Evolutionary conservation across 1,140 invertebrate genomes (phyloP), one percentile per base, ranked within the genome.

Genomic region (Octopus bimaculoides): DNA sequence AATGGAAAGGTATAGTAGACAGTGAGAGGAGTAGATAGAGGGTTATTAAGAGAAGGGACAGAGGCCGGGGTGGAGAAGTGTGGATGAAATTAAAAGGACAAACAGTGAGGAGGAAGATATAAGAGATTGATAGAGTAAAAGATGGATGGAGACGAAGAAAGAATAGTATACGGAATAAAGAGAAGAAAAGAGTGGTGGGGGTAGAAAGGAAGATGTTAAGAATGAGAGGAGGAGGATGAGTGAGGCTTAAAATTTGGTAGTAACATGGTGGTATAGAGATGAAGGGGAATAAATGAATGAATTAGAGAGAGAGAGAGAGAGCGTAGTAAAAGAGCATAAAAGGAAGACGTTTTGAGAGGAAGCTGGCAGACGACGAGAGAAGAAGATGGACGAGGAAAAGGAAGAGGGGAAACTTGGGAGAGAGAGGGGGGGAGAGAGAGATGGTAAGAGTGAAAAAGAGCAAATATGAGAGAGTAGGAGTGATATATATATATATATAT

Each of bases 391-490:
- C 9, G 56, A 5, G 53, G 77, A 61, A 5, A 61, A 77, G 56
- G 77, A 41, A 80, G 5, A 77, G 54, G 71, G 1, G 54, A 10
- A 80, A 41, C 54, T 61, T 55, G 53, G 77, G 78, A 80, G 73
- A 79, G 74, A 73, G 74, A 81, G 73, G 55, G 69, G 75, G 77
- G 79, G 71, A 76, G 20, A 79, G 17, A 79, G 6, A 66, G 17
- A 55, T 26, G 52, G 52, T 10, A 12, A 77, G 26, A 41, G 26
- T 0, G 26, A 41, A 41, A 41, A 41, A 41, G 26, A 41, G 26
- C 26, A 41, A 41, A 41, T 41, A 41, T 41, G 26, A 41, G 26
- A 41, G 26, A 41, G 26, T 41, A 41, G 26, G 26, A 41, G 26
- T 41, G 26, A 41, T 3, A 41, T 3, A 41, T 3, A 41, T 3